Conservation (phyloP, 2,113 vertebrate genomes). For the Psilopsiagon aymara region DNA sequence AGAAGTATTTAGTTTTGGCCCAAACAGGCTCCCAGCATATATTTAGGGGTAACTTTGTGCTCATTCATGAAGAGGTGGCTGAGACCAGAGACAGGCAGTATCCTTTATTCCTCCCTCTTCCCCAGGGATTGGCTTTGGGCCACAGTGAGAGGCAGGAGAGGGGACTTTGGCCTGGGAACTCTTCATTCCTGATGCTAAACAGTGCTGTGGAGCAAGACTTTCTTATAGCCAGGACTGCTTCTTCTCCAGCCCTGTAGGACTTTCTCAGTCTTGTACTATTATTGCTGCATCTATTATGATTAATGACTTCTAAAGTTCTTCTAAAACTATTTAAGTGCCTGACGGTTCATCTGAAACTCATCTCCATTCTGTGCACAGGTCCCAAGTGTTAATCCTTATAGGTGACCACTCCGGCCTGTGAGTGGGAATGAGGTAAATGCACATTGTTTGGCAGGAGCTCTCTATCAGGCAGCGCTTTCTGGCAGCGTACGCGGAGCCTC, state of each 20-base stretch:
- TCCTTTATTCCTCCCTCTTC: background rate
- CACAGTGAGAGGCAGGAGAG: background rate
- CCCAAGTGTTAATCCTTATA: background rate
- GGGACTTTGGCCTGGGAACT: background rate
- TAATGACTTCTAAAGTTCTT: background rate
- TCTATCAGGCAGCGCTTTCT: background rate
- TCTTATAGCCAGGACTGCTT: background rate
- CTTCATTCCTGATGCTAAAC: background rate
- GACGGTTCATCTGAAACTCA: constrained; percentile 45
- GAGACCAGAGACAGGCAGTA: background rate
- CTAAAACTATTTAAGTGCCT: constrained; percentile 4
- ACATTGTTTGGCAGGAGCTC: background rate
- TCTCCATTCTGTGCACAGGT: background rate
- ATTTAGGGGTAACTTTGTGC: background rate
- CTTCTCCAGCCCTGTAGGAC: background rate
- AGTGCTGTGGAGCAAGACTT: background rate
- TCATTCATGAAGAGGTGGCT: background rate
- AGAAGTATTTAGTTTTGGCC: background rate
- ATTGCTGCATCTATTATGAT: background rate
- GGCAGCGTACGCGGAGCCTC: background rate
- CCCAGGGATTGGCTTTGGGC: background rate
- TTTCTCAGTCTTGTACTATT: background rate
- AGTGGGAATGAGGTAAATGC: constrained; percentile 2
- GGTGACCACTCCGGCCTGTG: background rate
- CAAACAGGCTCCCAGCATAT: rapidly evolving